Base-by-base conservation (phyloP, 2,113 vertebrate species). In the Cheirogaleus medius region DNA sequence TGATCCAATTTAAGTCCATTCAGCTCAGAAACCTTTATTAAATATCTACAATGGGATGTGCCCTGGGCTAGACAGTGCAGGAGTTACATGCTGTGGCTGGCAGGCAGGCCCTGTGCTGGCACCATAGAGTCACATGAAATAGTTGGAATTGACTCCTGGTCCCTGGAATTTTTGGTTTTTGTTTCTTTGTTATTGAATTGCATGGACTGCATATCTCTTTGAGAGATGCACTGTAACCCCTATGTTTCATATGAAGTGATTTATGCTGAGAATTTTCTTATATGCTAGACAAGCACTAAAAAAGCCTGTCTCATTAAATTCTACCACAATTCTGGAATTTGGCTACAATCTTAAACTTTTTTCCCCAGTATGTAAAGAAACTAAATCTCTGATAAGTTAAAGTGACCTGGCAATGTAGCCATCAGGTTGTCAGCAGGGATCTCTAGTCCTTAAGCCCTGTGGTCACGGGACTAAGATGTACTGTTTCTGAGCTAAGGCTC, bases 1-100 rank as follows among this genome's bases (percentile, higher is more conserved):
- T 95, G 88, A 97, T 97, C 94, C 91, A 96, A 93, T 97, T 97
- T 97, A 93, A 98, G 95, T 97, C 91, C 90, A 95, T 96, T 97
- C 89, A 95, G 95, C 94, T 91, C 87, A 92, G 96, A 94, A 97
- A 95, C 83, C 89, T 97, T 97, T 97, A 97, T 98, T 97, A 97
- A 98, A 97, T 95, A 97, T 97, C 96, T 97, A 23, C 0, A 6
- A 92, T 95, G 89, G 91, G 88, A 96, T 58, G 74, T 87, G 83
- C 95, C 93, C 91, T 84, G 89, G 95, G 86, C 93, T 94, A 94
- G 68, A 66, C 18, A 88, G 42, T 39, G 60, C 77, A 82, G 81
- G 71, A 93, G 86, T 78, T 74, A 82, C 27, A 74, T 14, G 87
- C 86, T 92, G 93, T 82, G 39, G n/a, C 81, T 92, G 93, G 93